These are phyloP conservation scores for Drosophila novamexicana DNA, from an alignment of 1,140 invertebrate genomes.

Conservation along the genomic window DNA sequence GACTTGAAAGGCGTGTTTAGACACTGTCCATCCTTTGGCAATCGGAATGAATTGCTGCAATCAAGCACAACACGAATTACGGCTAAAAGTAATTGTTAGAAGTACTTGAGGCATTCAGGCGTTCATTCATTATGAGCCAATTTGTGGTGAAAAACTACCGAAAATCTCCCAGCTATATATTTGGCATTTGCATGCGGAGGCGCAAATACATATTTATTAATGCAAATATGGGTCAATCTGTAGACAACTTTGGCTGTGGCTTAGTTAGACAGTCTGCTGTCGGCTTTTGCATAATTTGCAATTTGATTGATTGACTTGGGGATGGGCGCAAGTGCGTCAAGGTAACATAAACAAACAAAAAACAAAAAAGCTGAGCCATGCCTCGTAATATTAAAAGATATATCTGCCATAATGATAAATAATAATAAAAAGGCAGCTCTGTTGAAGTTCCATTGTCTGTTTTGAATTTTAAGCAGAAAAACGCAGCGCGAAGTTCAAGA, in stretches of 20 bases:
- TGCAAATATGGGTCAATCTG: conserved; percentile 39
- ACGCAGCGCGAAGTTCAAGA: conserved; percentile 33
- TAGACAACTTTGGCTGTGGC: not conserved
- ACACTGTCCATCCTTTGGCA: conserved; percentile 37
- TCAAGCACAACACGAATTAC: conserved; percentile 4
- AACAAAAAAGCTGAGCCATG: conserved; percentile 12
- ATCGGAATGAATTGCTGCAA: conserved; percentile 17
- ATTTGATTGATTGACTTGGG: conserved; percentile 43
- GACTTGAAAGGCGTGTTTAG: conserved; percentile 28
- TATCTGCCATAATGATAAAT: not conserved
- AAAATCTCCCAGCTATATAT: not conserved
- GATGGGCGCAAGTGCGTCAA: not conserved
- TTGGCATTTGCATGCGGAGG: conserved; percentile 20
- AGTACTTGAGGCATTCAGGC: conserved; percentile 28
- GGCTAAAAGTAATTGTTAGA: conserved; percentile 31
- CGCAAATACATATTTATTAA: conserved; percentile 20
- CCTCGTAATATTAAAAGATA: conserved; percentile 9
- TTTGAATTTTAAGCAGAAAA: conserved; percentile 36
- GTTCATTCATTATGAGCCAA: conserved; percentile 8
- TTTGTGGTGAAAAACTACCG: conserved; percentile 3
- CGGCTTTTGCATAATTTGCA: conserved; percentile 34
- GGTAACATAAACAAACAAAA: conserved; percentile 16
- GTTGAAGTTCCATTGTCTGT: conserved; percentile 29
- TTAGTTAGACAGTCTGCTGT: conserved; percentile 15
- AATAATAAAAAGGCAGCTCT: conserved; percentile 5